Evolutionary conservation across 1,140 invertebrate species (phyloP), one percentile per base, ranked within the genome.

Genomic region (Drosophila kikkawai): DNA sequence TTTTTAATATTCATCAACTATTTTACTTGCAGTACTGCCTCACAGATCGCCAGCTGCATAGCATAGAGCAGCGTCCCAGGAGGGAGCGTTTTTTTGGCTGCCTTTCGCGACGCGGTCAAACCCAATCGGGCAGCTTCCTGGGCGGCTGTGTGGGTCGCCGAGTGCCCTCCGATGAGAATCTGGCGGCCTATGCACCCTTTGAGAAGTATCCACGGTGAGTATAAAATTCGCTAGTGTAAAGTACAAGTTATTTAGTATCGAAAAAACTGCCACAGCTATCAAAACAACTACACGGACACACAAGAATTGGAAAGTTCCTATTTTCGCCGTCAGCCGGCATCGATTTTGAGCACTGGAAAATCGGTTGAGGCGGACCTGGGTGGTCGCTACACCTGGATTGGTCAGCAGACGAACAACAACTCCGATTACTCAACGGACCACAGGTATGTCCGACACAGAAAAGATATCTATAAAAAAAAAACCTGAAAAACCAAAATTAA

Each of bases 41-140:
- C 93, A 98, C 96, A 84, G 96, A 96, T 92, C 96, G 97, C 86
- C 97, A 98, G 93, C 93, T 98, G 91, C 96, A 97, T 91, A 96
- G 97, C 64, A 95, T 98, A 76, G 97, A 98, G 91, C 94, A 98
- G 91, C 94, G 94, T 92, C 95, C 93, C 91, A 94, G 94, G 70
- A 94, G 96, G 80, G 95, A 96, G 64, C 94, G 96, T 68, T 96
- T 97, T 82, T 97, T 97, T 93, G 97, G 97, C 76, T 98, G 97
- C 92, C 94, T 98, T 69, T 97, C 97, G n/a, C 75, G 91, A 13
- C 80, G 92, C 1, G 80, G 82, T 8, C 78, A 88, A 26, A 53
- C 84, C 9, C 90, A 80, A 42, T 73, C 71, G n/a, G 74, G 91
- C 71, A 91, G 91, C 50, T 95, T 97, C 79, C 93, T 98, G 53